Base-by-base conservation (phyloP, 2,888 invertebrate species). In the Camponotus fellah region DNA sequence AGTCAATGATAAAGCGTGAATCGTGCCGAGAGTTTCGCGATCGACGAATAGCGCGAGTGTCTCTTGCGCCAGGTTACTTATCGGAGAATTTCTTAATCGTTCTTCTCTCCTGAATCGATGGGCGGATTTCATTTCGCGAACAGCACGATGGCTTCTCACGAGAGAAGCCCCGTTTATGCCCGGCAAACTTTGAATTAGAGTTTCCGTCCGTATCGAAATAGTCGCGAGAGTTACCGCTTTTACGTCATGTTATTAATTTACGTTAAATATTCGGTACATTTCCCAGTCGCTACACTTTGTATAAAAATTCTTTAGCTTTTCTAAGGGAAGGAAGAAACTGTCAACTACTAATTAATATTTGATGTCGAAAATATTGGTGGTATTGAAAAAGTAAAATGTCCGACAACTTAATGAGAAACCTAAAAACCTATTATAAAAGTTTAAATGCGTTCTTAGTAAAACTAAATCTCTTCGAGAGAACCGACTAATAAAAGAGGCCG, bases 51-150 rank as follows among this genome's bases (percentile, higher is more conserved):
- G 56, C 40, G 69, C 56, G 21, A 32, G 46, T 49, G 77, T 49
- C 56, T 58, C 68, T 12, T 14, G 32, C 43, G 14, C 3, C 17
- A 17, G 12, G 10, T 46, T 46, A 53, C 75, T 76, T 69, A 79
- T 69, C 72, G 21, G 46, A 14, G 26, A 71, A 71, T 79, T 60
- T 69, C 26, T 56, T 79, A 71, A 79, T 79, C 79, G 71, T 46
- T 46, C 46, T 46, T 46, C 46, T 32, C 58, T 32, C 14, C 34
- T 17, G 43, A 60, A 77, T 32, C 43, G 14, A 40, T 49, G 40
- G 12, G 40, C 69, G 43, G 26, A 68, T 43, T 69, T 68, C 43
- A 46, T 77, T 69, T 77, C 43, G 21, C 56, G 49, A 65, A 37
- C 53, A 37, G 58, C 37, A 6, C 58, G 40, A 43, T 14, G 40